These are phyloP conservation scores for Zosterops japonicus DNA, from an alignment of 2,113 vertebrate species.

Conservation along the genomic window DNA sequence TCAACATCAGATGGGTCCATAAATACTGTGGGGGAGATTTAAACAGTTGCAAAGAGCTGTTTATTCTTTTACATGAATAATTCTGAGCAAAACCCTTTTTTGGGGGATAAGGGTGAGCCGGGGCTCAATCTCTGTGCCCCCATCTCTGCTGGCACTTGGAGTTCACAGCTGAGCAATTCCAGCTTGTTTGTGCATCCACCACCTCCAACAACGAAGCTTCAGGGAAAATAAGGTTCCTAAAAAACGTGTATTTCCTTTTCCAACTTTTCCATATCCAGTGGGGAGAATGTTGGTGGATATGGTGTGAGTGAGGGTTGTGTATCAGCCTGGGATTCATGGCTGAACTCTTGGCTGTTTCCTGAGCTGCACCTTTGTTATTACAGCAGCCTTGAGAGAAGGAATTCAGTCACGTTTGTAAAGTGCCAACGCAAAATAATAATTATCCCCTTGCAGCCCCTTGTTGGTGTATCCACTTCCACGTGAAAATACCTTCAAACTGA, in stretches of 20 bases:
- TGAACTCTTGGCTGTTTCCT: not conserved
- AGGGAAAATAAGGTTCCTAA: not conserved
- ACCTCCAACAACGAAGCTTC: not conserved
- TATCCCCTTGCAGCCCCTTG: not conserved
- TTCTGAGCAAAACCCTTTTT: not conserved
- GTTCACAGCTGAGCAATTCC: not conserved
- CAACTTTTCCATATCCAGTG: fast-evolving
- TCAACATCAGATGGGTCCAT: not conserved
- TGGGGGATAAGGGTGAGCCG: no score
- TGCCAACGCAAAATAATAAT: not conserved
- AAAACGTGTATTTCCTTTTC: not conserved
- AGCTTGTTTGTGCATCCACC: not conserved
- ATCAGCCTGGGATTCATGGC: not conserved
- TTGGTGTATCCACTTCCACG: not conserved
- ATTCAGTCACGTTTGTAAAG: not conserved
- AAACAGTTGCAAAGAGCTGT: not conserved
- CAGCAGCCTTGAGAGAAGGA: not conserved
- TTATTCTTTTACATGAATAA: fast-evolving
- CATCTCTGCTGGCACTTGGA: not conserved
- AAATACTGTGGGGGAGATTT: not conserved
- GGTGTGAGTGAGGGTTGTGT: not conserved
- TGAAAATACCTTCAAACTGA: not conserved
- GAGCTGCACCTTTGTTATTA: not conserved
- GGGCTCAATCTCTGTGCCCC: not conserved
- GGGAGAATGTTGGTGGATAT: not conserved